phyloP scores from a whole-genome alignment of 2,888 invertebrate species.

The Drosophila dives region DNA sequence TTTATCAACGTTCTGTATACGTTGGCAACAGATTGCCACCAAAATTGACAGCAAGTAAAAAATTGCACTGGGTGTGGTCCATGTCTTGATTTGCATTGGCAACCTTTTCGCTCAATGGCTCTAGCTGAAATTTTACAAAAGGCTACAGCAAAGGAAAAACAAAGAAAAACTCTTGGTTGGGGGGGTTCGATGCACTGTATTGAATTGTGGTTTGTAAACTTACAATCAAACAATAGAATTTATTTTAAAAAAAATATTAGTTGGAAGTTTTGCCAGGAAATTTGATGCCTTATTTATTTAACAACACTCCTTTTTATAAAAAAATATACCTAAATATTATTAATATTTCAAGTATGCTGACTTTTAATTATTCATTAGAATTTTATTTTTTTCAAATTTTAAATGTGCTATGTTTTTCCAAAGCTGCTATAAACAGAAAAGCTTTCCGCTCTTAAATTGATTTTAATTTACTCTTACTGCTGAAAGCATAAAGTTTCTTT shows the following conservation, averaged over 20 bases:
- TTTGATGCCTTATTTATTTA: not conserved
- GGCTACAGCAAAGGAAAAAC: not conserved
- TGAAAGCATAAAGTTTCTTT: not conserved
- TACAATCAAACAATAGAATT: not conserved
- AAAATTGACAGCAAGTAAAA: conserved; percentile 48
- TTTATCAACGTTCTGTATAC: conserved; percentile 41
- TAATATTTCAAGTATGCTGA: not conserved
- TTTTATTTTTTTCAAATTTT: not conserved
- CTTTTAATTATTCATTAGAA: not conserved
- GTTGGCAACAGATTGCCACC: conserved; percentile 58
- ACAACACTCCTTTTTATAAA: no score
- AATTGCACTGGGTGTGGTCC: conserved; percentile 40
- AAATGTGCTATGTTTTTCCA: not conserved
- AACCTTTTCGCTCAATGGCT: conserved; percentile 31
- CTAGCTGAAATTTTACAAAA: conserved; percentile 12
- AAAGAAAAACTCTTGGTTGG: not conserved
- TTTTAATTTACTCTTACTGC: not conserved
- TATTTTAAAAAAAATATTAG: not conserved
- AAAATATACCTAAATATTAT: not conserved
- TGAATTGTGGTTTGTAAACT: not conserved
- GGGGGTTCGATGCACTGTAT: no score
- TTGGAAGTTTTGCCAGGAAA: not conserved
- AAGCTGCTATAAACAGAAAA: not conserved
- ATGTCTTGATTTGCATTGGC: conserved; percentile 53
- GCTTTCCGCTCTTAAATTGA: not conserved